These are phyloP conservation scores for Zaprionus africanus DNA, from an alignment of 1,140 invertebrate genomes.

Conservation along the genomic window DNA sequence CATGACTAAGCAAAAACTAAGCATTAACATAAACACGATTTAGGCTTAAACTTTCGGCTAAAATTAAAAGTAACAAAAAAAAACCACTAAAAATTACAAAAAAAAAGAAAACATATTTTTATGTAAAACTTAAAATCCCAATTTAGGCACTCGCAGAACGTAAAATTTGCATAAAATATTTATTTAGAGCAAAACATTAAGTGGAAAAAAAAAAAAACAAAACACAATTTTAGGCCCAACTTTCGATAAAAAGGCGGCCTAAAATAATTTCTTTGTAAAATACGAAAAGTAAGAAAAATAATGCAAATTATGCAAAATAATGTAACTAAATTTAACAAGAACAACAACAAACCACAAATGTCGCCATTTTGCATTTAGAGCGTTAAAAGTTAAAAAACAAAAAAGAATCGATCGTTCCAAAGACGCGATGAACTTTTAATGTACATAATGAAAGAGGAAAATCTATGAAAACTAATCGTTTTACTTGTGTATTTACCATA, in stretches of 20 bases:
- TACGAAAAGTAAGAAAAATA: constrained; percentile 56
- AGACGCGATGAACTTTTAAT: constrained; percentile 39
- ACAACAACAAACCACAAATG: constrained; percentile 59
- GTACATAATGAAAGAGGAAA: constrained; percentile 34
- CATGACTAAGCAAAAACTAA: constrained; percentile 55
- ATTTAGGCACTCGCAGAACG: constrained; percentile 64
- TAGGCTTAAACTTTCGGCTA: constrained; percentile 81
- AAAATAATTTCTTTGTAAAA: constrained; percentile 83
- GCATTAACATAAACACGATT: constrained; percentile 51
- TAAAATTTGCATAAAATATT: constrained; percentile 61
- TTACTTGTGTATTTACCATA: constrained; percentile 32
- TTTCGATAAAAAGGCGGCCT: constrained; percentile 70
- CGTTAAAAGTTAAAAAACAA: constrained; percentile 53
- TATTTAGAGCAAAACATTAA: constrained; percentile 57
- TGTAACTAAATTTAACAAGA: constrained; percentile 56
- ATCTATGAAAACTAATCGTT: constrained; percentile 15
- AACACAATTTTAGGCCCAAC: constrained; percentile 71
- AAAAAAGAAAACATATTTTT: constrained; percentile 48
- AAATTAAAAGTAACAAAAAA: constrained; percentile 51
- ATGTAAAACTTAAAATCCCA: constrained; percentile 48
- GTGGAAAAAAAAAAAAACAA: constrained; percentile 44
- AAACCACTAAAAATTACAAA: constrained; percentile 22
- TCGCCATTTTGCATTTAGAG: constrained; percentile 83
- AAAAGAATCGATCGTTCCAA: constrained; percentile 21
- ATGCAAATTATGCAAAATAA: constrained; percentile 58